Percentiles rank a stretch among this genome's conserved stretches.
Evolutionary conservation across 2,113 vertebrate species (phyloP).

Genomic region (Glaucomys volans): DNA sequence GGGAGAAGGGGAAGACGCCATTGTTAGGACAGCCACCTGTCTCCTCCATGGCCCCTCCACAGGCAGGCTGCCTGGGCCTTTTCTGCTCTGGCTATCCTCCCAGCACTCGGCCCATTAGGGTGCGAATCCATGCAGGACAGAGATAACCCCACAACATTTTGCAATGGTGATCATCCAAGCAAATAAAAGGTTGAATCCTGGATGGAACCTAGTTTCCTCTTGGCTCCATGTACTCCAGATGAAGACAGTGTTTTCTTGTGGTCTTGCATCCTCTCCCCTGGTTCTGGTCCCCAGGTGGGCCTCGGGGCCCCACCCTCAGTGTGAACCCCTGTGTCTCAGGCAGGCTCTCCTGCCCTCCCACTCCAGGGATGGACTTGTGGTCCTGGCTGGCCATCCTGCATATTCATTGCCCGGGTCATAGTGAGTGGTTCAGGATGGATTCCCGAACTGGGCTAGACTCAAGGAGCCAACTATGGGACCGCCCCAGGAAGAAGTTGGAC

Average conservation of each 20-base stretch:
- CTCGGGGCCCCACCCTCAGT: no score
- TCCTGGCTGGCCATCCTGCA: neutral
- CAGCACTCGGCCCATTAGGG: no score
- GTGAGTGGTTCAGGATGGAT: neutral
- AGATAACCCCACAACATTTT: neutral
- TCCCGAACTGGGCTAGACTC: neutral
- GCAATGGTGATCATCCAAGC: neutral
- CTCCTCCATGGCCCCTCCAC: neutral
- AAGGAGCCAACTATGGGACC: neutral
- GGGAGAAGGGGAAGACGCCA: no score
- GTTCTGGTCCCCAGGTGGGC: neutral
- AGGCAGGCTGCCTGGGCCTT: neutral
- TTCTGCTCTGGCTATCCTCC: neutral
- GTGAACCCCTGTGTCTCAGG: neutral
- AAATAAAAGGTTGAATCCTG: neutral
- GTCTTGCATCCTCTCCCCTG: accelerated
- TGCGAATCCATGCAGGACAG: neutral
- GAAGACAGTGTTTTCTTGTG: neutral
- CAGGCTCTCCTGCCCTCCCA: neutral
- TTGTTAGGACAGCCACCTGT: accelerated
- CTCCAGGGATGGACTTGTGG: neutral
- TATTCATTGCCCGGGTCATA: neutral
- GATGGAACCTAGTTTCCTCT: neutral
- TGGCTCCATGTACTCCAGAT: neutral
- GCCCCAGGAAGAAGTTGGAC: neutral